Percentiles rank a stretch among this genome's conserved stretches.
These are phyloP conservation scores for Grallaria varia DNA, from an alignment of 2,113 vertebrate genomes.

Conservation along the genomic window DNA sequence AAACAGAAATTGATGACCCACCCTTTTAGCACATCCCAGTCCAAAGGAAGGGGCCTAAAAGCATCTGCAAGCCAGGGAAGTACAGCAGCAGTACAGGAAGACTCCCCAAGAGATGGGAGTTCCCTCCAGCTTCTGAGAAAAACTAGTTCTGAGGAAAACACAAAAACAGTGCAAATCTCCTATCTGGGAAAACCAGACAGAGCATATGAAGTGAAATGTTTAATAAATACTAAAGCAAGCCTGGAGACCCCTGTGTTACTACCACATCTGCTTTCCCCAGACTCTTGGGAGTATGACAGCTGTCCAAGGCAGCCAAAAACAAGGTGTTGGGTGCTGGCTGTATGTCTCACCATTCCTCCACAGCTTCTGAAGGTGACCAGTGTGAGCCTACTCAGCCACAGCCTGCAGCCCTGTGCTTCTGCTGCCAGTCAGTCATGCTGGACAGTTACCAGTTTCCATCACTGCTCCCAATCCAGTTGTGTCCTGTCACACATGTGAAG, in stretches of 20 bases:
- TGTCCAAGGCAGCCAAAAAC: neutral
- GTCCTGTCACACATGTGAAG: neutral
- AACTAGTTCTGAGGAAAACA: neutral
- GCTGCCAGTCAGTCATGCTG: fast-evolving
- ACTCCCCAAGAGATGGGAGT: fast-evolving
- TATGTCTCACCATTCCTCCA: fast-evolving
- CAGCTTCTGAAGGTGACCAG: neutral
- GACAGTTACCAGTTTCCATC: neutral
- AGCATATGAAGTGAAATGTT: neutral
- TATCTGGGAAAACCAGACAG: neutral
- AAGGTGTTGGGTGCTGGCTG: neutral
- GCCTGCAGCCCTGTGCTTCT: neutral
- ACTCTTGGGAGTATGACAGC: neutral
- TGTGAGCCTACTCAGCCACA: neutral
- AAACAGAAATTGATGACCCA: neutral
- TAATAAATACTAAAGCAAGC: neutral
- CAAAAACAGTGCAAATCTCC: neutral
- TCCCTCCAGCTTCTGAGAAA: neutral
- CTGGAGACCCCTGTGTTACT: neutral
- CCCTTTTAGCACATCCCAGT: neutral
- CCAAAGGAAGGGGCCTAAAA: neutral
- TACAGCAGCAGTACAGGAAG: neutral
- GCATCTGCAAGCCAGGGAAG: neutral
- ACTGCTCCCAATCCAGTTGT: neutral
- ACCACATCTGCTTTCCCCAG: neutral